Evolutionary conservation across 2,888 invertebrate genomes (phyloP).

Genomic region (Sabellastarte sp.): DNA sequence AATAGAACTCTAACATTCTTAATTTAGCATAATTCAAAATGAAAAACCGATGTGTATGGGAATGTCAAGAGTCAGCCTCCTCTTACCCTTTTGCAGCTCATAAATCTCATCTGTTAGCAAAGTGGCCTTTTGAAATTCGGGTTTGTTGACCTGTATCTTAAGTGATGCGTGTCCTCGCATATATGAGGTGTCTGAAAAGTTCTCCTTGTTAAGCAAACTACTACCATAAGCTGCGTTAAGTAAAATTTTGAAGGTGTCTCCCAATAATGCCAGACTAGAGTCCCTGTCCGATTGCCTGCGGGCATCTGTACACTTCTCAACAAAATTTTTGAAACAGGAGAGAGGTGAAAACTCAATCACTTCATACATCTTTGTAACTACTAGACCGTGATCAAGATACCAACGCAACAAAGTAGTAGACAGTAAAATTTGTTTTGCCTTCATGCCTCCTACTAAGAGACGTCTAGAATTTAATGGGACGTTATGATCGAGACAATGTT

Average conservation of each 20-base stretch:
- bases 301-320: slow-evolving; percentile 14
- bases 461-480: background rate
- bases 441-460: slow-evolving; percentile 7
- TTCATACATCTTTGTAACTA: background rate
- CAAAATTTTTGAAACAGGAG: background rate
- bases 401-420: background rate
- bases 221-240: slow-evolving; percentile 27
- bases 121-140: background rate
- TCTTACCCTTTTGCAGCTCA: background rate
- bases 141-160: background rate
- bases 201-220: slow-evolving; percentile 22
- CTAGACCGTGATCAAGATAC: slow-evolving; percentile 5
- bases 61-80: background rate
- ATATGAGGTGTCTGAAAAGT: background rate
- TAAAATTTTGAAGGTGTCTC: slow-evolving; percentile 21
- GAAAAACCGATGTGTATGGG: background rate
- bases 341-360: background rate
- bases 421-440: slow-evolving; percentile 1
- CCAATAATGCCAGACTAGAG: slow-evolving; percentile 15
- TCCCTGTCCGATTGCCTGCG: slow-evolving; percentile 19
- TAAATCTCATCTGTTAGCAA: background rate
- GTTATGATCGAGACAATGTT: background rate
- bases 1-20: background rate
- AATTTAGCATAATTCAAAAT: background rate
- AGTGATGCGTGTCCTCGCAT: background rate